Evolutionary conservation across 92 coral and sea anemone genomes (phyloP), one percentile per base, ranked within the genome.

Genomic region (Siderastrea radians): DNA sequence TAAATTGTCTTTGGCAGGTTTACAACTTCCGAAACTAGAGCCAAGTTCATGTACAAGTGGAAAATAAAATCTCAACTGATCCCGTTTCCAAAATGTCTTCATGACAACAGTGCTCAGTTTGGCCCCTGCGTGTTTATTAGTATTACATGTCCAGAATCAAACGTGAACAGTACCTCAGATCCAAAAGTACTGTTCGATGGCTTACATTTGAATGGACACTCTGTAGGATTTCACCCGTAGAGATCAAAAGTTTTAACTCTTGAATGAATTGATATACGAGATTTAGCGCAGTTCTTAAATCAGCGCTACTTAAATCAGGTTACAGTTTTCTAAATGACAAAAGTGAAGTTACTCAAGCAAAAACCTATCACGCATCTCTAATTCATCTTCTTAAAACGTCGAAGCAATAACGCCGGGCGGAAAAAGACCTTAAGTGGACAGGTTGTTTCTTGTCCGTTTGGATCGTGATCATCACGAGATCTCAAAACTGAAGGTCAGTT

Each of bases 321-420:
- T 6, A 79, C 48, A 47, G n/a, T 12, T 64, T 64, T 51, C 49
- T 46, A 49, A 15, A 63, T 49, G 63, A 60, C 14, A 80, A 66
- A 68, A 68, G 6, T 66, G 44, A 80, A 67, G 84, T 53, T 66
- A 80, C 74, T 80, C 73, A 67, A 80, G 74, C 84, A 52, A 66
- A 65, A 68, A 49, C 15, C 11, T 1, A 80, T 52, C 84, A 67
- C 52, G 84, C 75, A 80, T 80, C 53, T 65, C 43, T 43, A 51
- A 66, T 46, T 26, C 68, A 60, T 49, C 45, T 59, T 44, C n/a
- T 11, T 59, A 8, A 16, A 78, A 8, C 11, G 49, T 47, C 52
- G 46, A 17, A 51, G 57, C 78, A 47, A 52, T 46, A 45, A 12
- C 15, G 38, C 16, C 8, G 19, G 53, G 57, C 57, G 57, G 57